Evolutionary conservation across 2,888 invertebrate species (phyloP), one percentile per base, ranked within the genome.

Genomic region (Ischnus inquisitorius): DNA sequence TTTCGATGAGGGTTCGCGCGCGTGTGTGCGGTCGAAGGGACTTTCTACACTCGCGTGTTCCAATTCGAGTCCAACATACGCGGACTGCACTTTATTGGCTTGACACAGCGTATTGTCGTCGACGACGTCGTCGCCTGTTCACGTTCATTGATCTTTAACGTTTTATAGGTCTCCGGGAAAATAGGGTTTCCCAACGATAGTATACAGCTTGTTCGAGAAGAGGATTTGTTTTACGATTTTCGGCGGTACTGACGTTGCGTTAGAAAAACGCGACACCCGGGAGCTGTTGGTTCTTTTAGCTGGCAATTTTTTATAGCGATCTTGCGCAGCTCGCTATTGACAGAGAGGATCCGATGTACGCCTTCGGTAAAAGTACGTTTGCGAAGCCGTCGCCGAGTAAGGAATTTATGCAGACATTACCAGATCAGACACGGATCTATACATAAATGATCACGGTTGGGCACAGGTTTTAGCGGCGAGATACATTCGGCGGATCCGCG

Each of bases 31-130:
- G 19, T 64, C 64, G 75, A 51, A 75, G 75, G 75, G 64, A 75
- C 75, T 75, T 75, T 75, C 75, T 75, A 75, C 75, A 48, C 75
- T 34, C 64, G 22, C 64, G 64, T 51, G 75, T 64, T 64, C 64
- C 75, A 75, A 22, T 75, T 75, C 62, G 75, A 75, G 64, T 64
- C 62, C 51, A 75, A 64, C 62, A 64, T 75, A 14, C 16, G 62
- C 28, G 46, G 34, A 12, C 25, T 34, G 62, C 72, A 46, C 41
- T 65, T 46, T 74, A 60, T 16, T 62, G 72, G 43, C 46, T 62
- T 28, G 46, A 74, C 72, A 16, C 72, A 16, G 25, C 28, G 46
- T 34, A 62, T 62, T 46, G 72, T 74, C 54, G 22, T 39, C 41
- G 22, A 14, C 62, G 54, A 54, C 25, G 51, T 51, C 57, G 57